These are phyloP conservation scores for Stramonita haemastoma DNA, from an alignment of 2,888 invertebrate species.

Conservation along the genomic window DNA sequence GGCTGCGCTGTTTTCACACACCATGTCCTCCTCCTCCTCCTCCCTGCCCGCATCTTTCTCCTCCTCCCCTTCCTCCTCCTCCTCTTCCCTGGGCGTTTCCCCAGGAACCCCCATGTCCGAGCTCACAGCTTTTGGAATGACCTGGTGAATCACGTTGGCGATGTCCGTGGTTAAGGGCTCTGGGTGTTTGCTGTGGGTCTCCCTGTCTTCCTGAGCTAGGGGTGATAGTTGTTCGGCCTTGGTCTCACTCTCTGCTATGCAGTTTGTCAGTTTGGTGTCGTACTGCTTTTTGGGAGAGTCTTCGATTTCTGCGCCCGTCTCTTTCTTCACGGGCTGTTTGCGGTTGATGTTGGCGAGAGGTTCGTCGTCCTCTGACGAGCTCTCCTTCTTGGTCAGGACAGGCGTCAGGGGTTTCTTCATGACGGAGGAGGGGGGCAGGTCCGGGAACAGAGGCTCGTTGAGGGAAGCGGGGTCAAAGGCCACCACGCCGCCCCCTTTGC, in stretches of 20 bases:
- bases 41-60: too few relatives aligned
- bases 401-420: conserved; percentile 29
- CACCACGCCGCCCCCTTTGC: background rate
- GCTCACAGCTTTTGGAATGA: background rate
- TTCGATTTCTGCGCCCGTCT: background rate
- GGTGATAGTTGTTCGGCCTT: background rate
- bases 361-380: conserved; percentile 40
- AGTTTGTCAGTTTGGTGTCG: background rate
- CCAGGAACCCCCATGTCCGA: background rate
- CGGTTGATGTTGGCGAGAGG: conserved; percentile 38
- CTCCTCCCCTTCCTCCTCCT: too few relatives aligned
- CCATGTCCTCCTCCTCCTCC: background rate
- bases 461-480: conserved; percentile 30
- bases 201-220: background rate
- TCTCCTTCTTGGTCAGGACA: conserved; percentile 21
- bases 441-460: conserved; percentile 40
- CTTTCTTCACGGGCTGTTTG: conserved; percentile 13
- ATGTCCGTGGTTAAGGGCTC: conserved; percentile 19
- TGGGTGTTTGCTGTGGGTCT: conserved; percentile 30
- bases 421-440: conserved; percentile 25
- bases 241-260: background rate
- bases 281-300: background rate
- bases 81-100: background rate
- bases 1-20: background rate
- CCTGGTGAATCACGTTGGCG: background rate